Base-by-base conservation (phyloP, 1,140 invertebrate genomes). In the Bombus picipes region DNA sequence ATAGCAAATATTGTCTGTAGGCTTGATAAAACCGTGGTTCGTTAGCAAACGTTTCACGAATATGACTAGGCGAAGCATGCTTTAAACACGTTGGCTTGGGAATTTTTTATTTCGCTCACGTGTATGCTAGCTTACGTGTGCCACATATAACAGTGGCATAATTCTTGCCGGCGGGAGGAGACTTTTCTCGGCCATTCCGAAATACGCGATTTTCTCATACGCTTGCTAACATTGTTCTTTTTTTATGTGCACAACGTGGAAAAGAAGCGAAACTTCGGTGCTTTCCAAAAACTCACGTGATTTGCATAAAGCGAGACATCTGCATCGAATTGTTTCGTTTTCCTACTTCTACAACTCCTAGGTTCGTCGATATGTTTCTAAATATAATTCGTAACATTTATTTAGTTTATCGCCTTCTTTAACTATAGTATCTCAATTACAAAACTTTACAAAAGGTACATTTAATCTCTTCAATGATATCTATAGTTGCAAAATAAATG, bases 21-120 rank as follows among this genome's bases (percentile, higher is more conserved):
- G 22, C 66, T 76, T 47, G 77, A n/a, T 41, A 68, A 82, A 79
- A 68, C 43, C 28, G 62, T 70, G 82, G 79, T 89, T 90, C 88
- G 79, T 90, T 90, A 90, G 89, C 83, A 89, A 90, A 87, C 89
- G 78, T 59, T 90, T 87, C 88, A 87, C 86, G 81, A 72, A 72
- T 80, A 73, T 72, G 15, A 82, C 79, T 68, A 66, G 82, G 79
- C 43, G 75, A 83, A 79, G 76, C 85, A 73, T 68, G 86, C 75
- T 90, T 89, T 90, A 90, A 90, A 90, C 86, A 88, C 83, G 83
- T 57, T n/a, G 83, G 88, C 18, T 47, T 13, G 28, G 41, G 22
- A 76, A 87, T 85, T 90, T 88, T 88, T 90, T 87, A 90, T 83
- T 90, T 88, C 73, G 32, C 88, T 89, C 89, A 87, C 89, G 85